Base-by-base conservation (phyloP, 1,140 invertebrate genomes). In the Ceratitis capitata region DNA sequence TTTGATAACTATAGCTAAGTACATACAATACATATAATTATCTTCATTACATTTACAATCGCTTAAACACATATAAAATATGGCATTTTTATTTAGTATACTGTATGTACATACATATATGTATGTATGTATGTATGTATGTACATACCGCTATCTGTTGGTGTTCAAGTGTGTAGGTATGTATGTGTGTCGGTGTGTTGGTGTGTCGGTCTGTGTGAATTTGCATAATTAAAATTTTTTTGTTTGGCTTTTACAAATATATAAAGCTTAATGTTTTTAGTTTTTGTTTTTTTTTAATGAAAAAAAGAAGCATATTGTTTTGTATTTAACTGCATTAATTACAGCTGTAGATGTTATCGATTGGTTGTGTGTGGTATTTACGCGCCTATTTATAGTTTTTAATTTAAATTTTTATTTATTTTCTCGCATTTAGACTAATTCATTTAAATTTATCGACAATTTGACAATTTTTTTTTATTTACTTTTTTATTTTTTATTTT, bases 241-340 rank as follows among this genome's bases (percentile, higher is more conserved):
- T 45, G 35, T 51, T n/a, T n/a, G n/a, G n/a, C n/a, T n/a, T 53
- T 83, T 83, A 83, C 26, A 83, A 78, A 78, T 78, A 64, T 78
- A 78, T 78, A 78, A 78, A 78, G 69, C 69, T 78, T 78, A 78
- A 78, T 78, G 32, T 45, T 61, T 61, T n/a, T n/a, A n/a, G n/a
- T n/a, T n/a, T n/a, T n/a, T n/a, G n/a, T n/a, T n/a, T n/a, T n/a
- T n/a, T n/a, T 78, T 64, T 78, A 45, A 45, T 78, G 69, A 78
- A 45, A 78, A 35, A n/a, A n/a, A n/a, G n/a, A n/a, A 78, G 69
- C 69, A 78, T 78, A 45, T 78, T 78, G 19, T 78, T 78, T 78
- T 78, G 19, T 78, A 78, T 78, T 78, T 32, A 78, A n/a, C 69
- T 78, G 9, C 7, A 42, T 78, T 78, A 45, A 45, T 35, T 78